Percentiles rank a stretch among this genome's conserved stretches.
These are phyloP conservation scores for Zaprionus camerounensis DNA, from an alignment of 1,140 invertebrate species.

Conservation along the genomic window DNA sequence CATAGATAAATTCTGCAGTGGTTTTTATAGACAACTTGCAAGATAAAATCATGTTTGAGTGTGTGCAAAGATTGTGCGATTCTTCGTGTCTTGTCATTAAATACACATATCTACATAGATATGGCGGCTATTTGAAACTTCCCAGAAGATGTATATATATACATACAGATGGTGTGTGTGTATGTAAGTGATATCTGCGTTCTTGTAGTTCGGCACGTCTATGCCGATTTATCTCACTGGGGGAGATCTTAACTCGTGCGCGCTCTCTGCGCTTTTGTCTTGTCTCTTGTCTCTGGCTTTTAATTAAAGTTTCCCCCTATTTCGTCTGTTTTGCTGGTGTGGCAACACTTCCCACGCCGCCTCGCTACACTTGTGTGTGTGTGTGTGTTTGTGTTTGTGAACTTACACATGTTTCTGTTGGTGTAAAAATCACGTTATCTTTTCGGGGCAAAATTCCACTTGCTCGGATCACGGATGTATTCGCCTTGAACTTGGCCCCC, in stretches of 20 bases:
- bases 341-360: constrained; percentile 73
- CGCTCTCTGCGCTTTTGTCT: background rate
- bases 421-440: constrained; percentile 36
- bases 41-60: constrained; percentile 1
- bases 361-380: background rate
- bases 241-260: constrained; percentile 23
- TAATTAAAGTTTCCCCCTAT: constrained; percentile 56
- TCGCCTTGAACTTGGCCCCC: constrained; percentile 45
- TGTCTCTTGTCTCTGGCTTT: constrained; percentile 43
- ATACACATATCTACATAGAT: background rate
- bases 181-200: constrained; percentile 16
- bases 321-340: constrained; percentile 27
- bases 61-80: background rate
- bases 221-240: constrained; percentile 16
- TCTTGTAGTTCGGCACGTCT: constrained; percentile 24
- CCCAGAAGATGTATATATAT: background rate
- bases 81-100: constrained; percentile 15
- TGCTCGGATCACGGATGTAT: constrained; percentile 10
- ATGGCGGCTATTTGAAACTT: background rate
- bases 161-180: background rate
- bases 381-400: constrained; percentile 1
- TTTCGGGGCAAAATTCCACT: constrained; percentile 34
- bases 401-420: constrained; percentile 14
- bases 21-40: background rate
- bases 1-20: background rate